These are phyloP conservation scores for Cyanoderma ruficeps DNA, from an alignment of 2,113 vertebrate species.

Conservation along the genomic window DNA sequence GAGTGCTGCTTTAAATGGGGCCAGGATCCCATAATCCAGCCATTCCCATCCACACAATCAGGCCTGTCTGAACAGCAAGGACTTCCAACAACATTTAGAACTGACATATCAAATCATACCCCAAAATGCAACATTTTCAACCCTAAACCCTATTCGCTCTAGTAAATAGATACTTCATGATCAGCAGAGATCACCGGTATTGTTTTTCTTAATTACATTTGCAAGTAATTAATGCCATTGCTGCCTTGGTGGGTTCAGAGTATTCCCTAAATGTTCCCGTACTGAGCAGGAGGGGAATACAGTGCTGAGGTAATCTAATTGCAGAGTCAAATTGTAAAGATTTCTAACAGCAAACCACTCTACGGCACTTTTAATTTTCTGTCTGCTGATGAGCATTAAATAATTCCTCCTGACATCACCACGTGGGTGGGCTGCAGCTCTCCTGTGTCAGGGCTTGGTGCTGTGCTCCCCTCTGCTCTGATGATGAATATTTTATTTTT, in stretches of 20 bases:
- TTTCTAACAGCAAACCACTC: slow-evolving; percentile 24
- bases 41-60: neutral
- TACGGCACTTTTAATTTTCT: slow-evolving; percentile 18
- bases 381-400: slow-evolving; percentile 5
- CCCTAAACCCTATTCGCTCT: neutral
- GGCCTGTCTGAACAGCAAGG: neutral
- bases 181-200: neutral
- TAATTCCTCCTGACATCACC: slow-evolving; percentile 15
- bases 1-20: neutral
- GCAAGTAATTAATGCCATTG: slow-evolving; percentile 40
- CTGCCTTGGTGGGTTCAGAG: neutral
- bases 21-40: neutral
- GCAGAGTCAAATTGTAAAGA: slow-evolving; percentile 29
- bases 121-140: neutral
- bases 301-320: neutral
- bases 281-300: slow-evolving; percentile 3
- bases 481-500: too few species aligned
- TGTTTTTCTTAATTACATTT: slow-evolving; percentile 56
- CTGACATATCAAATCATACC: neutral
- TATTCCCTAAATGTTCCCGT: slow-evolving; percentile 29
- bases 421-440: neutral
- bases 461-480: too few species aligned
- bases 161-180: neutral
- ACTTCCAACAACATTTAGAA: neutral
- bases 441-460: too few species aligned